A percentile compares a stretch with the other conserved stretches of the same genome.
phyloP scores from a whole-genome alignment of 2,797 vertebrate genomes.

The Buphagus erythrorhynchus region DNA sequence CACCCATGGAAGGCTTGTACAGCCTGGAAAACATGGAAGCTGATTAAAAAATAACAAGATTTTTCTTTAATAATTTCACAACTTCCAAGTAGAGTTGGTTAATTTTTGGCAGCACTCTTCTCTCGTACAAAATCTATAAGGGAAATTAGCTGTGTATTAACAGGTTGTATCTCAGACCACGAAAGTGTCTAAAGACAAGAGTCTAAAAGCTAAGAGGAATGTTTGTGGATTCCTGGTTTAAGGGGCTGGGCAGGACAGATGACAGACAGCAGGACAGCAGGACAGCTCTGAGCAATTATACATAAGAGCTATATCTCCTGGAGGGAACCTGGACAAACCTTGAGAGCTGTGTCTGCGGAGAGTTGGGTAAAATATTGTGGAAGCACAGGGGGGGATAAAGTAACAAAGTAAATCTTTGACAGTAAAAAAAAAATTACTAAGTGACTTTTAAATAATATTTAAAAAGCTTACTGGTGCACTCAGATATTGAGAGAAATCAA shows the following conservation, averaged over 20 bases:
- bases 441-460: background rate
- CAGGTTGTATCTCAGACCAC: background rate
- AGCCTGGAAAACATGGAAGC: background rate
- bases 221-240: background rate
- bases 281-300: background rate
- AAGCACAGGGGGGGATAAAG: background rate
- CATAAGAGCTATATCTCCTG: background rate
- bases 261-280: background rate
- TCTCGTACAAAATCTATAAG: background rate
- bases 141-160: background rate
- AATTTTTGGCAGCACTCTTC: background rate
- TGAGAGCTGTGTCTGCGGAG: background rate
- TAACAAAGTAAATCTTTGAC: background rate
- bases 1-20: background rate
- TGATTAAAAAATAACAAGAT: background rate
- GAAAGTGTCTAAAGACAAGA: background rate
- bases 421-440: background rate
- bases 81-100: background rate
- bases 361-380: background rate
- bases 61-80: background rate
- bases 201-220: background rate
- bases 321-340: background rate
- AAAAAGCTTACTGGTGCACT: background rate
- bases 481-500: background rate
- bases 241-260: background rate